Evolutionary conservation across 2,888 invertebrate genomes (phyloP).

Genomic region (Theristus sp.): DNA sequence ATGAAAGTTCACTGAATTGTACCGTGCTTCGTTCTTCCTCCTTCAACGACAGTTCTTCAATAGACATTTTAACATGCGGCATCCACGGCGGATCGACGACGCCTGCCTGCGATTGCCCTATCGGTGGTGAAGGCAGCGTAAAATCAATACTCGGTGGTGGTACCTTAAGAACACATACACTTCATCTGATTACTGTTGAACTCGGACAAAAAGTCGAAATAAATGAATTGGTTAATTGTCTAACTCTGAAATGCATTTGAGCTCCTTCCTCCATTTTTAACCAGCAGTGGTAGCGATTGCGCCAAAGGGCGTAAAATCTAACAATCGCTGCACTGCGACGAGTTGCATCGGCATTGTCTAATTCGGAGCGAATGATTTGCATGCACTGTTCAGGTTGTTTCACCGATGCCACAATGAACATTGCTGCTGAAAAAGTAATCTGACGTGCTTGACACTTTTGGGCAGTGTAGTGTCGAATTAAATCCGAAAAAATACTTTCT

Average conservation of each 20-base stretch:
- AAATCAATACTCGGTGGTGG: slow-evolving; percentile 98
- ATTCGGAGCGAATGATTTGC: slow-evolving; percentile 65
- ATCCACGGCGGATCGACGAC: slow-evolving; percentile 85
- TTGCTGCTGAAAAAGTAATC: slow-evolving; percentile 46
- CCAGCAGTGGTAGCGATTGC: slow-evolving; percentile 78
- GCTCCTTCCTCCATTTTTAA: slow-evolving; percentile 97
- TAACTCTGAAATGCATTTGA: slow-evolving; percentile 71
- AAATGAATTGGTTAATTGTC: not conserved
- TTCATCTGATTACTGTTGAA: not conserved
- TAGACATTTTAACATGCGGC: slow-evolving; percentile 89
- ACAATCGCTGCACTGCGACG: slow-evolving; percentile 59
- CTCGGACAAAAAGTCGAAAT: not conserved
- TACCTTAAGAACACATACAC: slow-evolving; percentile 33
- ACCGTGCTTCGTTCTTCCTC: slow-evolving; percentile 51
- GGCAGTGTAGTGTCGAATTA: too few species aligned
- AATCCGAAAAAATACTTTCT: too few species aligned
- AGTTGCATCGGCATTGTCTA: slow-evolving; percentile 62
- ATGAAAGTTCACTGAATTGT: too few species aligned
- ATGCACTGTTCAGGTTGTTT: slow-evolving; percentile 71
- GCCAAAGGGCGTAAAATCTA: slow-evolving; percentile 33
- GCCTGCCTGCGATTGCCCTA: slow-evolving; percentile 48
- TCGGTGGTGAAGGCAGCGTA: slow-evolving; percentile 91
- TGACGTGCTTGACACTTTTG: too few species aligned
- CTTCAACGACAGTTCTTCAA: slow-evolving; percentile 93
- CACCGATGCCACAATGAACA: slow-evolving; percentile 80